Base-by-base conservation (phyloP, 1,140 invertebrate genomes). In the Drosophila bifasciata region DNA sequence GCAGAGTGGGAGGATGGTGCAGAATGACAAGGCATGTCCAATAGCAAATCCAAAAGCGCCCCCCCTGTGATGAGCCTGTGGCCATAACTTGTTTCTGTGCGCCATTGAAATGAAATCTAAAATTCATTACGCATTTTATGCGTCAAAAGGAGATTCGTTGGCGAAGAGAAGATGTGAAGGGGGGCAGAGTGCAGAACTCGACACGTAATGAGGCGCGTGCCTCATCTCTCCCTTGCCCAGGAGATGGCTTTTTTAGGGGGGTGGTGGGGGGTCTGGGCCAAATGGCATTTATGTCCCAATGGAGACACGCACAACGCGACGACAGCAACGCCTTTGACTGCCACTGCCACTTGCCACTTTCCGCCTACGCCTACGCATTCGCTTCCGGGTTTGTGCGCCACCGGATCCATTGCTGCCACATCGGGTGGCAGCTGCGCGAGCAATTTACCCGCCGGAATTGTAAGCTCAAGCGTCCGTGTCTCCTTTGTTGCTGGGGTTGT, bases 271-370 rank as follows among this genome's bases (percentile, higher is more conserved):
- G 25, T 43, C 60, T 58, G 40, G 69, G 78, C 58, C 80, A 76
- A 75, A 84, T 89, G 84, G 67, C 85, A 84, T 84, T 89, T 88
- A 79, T 88, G 84, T 84, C 84, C 84, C 84, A 70, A 71, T 69
- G 84, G 83, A 88, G 69, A 86, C 76, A 74, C 81, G 76, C 77
- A 74, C 77, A 74, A 66, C 63, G 83, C 77, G 83, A 81, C 74
- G 78, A 86, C 76, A 81, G 80, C 76, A 76, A 72, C 79, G 79
- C 75, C 75, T 73, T 73, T 41, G 46, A 41, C 57, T 49, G 68
- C 21, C 72, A n/a, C n/a, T n/a, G n/a, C n/a, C n/a, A n/a, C n/a
- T n/a, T n/a, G n/a, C n/a, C n/a, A n/a, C n/a, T n/a, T n/a, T 55
- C 43, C 17, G 23, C 51, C 7, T 2, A 2, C 11, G 21, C 43